Conservation (phyloP, 2,888 invertebrate genomes). For the Mythimna pallens region DNA sequence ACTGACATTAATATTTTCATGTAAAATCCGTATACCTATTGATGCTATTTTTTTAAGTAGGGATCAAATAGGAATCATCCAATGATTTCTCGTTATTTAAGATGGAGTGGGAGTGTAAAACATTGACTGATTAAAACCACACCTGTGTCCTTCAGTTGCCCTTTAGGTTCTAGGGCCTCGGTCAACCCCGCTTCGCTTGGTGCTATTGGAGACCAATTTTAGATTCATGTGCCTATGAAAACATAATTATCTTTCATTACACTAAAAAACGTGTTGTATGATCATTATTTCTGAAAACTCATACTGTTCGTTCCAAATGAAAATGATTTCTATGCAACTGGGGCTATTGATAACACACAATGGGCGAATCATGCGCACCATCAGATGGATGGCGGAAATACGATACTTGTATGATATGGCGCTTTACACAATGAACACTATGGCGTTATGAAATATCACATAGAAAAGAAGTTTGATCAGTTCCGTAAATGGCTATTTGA, state of each 20-base stretch:
- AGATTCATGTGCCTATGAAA: too few relatives aligned
- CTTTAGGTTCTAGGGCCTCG: too few relatives aligned
- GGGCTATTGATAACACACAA: conserved; percentile 73
- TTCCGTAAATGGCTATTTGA: conserved; percentile 38
- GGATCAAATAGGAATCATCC: too few relatives aligned
- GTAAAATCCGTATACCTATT: neutral
- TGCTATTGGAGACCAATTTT: too few relatives aligned
- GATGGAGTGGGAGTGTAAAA: too few relatives aligned
- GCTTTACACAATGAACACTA: conserved; percentile 52
- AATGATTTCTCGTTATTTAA: too few relatives aligned
- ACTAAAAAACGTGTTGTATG: neutral
- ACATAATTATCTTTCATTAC: too few relatives aligned
- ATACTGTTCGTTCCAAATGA: conserved; percentile 44
- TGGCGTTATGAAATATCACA: conserved; percentile 51
- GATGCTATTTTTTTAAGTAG: too few relatives aligned
- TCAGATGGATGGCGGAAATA: conserved; percentile 72
- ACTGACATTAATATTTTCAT: neutral
- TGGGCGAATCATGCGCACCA: conserved; percentile 73
- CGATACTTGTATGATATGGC: conserved; percentile 73
- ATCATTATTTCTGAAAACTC: neutral
- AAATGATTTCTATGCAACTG: conserved; percentile 63
- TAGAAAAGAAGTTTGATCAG: conserved; percentile 39
- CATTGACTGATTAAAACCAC: too few relatives aligned
- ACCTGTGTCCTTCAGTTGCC: too few relatives aligned
- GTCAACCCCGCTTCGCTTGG: too few relatives aligned